Conservation (phyloP, 2,888 invertebrate genomes). For the Thelaira solivaga region DNA sequence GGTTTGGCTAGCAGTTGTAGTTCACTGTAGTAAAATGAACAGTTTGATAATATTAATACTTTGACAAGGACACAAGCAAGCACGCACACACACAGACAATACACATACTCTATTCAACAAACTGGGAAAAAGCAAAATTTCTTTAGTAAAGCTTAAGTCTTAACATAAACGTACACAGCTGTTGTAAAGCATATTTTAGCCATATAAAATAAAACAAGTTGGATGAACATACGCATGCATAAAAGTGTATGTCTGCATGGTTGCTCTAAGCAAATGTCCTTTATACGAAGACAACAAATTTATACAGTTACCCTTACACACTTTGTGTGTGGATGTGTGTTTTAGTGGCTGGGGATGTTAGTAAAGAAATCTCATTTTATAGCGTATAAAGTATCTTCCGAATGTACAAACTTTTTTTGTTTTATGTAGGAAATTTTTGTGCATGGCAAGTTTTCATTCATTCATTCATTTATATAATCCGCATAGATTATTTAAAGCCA, state of each 20-base stretch:
- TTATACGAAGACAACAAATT: no score
- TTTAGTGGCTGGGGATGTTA: not conserved
- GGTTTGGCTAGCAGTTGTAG: no score
- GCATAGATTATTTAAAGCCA: conserved; percentile 34
- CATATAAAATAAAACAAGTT: not conserved
- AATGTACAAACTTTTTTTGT: conserved; percentile 53
- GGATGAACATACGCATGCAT: not conserved
- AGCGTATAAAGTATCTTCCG: conserved; percentile 54
- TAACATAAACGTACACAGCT: conserved; percentile 44
- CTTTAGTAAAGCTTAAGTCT: not conserved
- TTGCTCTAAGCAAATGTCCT: conserved; percentile 16
- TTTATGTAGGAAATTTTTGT: conserved; percentile 33
- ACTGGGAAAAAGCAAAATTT: no score
- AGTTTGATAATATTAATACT: conserved; percentile 33
- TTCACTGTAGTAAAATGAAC: conserved; percentile 4
- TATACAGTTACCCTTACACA: no score
- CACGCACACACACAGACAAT: not conserved
- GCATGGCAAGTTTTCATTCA: conserved; percentile 40
- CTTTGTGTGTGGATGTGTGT: not conserved
- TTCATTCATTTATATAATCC: conserved; percentile 31
- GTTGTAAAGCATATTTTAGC: conserved; percentile 39
- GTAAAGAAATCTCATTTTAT: conserved; percentile 48
- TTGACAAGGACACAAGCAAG: not conserved
- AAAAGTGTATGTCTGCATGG: not conserved
- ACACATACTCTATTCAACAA: not conserved